phyloP scores from a whole-genome alignment of 1,140 invertebrate species.

The Armadillidium nasatum region DNA sequence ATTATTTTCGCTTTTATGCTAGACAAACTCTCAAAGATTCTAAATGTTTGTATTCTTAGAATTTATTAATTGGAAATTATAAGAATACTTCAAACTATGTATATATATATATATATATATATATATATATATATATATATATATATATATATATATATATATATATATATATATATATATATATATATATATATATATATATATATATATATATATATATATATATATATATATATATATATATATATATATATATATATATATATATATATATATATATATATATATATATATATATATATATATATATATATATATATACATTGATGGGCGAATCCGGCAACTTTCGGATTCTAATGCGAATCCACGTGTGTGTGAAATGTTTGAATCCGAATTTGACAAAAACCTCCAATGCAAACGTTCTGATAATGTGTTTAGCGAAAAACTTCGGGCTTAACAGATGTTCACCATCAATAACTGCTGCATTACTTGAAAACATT shows the following conservation, averaged over 20 bases:
- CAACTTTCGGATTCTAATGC: no score
- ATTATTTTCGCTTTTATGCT: no score
- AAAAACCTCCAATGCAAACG: no score
- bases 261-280: background rate
- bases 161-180: background rate
- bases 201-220: conserved; percentile 2
- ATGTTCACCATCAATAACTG: no score
- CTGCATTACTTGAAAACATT: no score
- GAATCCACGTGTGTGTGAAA: no score
- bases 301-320: background rate
- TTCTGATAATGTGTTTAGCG: no score
- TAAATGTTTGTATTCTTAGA: no score
- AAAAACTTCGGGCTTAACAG: no score
- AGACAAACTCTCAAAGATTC: no score
- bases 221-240: background rate
- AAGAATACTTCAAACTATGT: background rate
- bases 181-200: background rate
- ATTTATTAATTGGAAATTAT: background rate
- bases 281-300: background rate
- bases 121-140: background rate
- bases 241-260: background rate
- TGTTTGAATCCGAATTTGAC: no score
- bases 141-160: background rate
- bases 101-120: conserved; percentile 6
- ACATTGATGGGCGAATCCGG: no score